A percentile compares a stretch with the other conserved stretches of the same genome.
These are phyloP conservation scores for Hermaeophaga mercurialis DNA, from an alignment of 2,888 invertebrate species.

Conservation along the genomic window DNA sequence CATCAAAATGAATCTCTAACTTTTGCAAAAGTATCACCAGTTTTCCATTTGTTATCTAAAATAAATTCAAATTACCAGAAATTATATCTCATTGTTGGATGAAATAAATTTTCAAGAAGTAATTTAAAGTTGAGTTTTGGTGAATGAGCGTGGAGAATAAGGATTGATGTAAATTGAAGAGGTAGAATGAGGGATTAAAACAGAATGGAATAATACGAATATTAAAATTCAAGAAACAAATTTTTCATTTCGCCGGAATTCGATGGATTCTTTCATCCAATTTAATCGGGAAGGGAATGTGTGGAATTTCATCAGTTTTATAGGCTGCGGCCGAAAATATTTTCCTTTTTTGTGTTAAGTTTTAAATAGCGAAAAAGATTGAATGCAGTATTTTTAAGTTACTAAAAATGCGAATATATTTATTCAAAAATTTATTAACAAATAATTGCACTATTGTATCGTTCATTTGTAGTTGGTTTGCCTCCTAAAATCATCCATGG, in stretches of 20 bases:
- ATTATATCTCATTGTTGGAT: slow-evolving; percentile 36
- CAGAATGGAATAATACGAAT: slow-evolving; percentile 43
- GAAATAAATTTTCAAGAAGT: slow-evolving; percentile 37
- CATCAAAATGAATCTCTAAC: not conserved
- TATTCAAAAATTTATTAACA: too few species aligned
- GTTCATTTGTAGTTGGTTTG: too few species aligned
- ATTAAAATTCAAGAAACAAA: slow-evolving; percentile 46
- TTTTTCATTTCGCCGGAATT: slow-evolving; percentile 43
- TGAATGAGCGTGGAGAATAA: slow-evolving; percentile 36
- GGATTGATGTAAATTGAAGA: slow-evolving; percentile 40
- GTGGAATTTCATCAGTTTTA: slow-evolving; percentile 33
- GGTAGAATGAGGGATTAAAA: slow-evolving; percentile 37
- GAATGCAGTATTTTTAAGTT: slow-evolving; percentile 6
- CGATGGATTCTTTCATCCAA: slow-evolving; percentile 38
- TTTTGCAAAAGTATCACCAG: slow-evolving; percentile 17
- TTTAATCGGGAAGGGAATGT: slow-evolving; percentile 31
- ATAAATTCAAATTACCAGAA: slow-evolving; percentile 32
- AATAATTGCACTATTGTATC: too few species aligned
- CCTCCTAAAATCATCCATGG: too few species aligned
- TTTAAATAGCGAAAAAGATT: slow-evolving; percentile 7
- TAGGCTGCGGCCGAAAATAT: slow-evolving; percentile 22
- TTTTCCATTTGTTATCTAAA: slow-evolving; percentile 24
- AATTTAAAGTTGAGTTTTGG: slow-evolving; percentile 38
- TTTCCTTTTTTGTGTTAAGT: slow-evolving; percentile 21
- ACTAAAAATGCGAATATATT: too few species aligned